These are phyloP conservation scores for Temnothorax nylanderi DNA, from an alignment of 1,140 invertebrate genomes.

Conservation along the genomic window DNA sequence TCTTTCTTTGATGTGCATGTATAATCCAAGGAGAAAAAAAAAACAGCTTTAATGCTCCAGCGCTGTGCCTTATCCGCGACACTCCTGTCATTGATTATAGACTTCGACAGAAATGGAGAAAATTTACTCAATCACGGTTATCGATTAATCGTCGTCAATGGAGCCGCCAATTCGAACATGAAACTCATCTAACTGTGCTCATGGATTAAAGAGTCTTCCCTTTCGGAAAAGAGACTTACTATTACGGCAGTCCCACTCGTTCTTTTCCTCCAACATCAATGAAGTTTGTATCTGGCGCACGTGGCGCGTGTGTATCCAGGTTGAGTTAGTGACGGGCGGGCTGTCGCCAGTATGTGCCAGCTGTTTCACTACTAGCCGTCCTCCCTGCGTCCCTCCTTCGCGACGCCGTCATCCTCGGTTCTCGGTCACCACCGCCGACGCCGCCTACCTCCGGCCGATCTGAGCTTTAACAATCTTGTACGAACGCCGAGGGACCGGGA, in stretches of 20 bases:
- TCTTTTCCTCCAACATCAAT: slow-evolving; percentile 83
- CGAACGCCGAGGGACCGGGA: slow-evolving; percentile 73
- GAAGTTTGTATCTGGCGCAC: slow-evolving; percentile 84
- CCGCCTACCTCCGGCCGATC: slow-evolving; percentile 35
- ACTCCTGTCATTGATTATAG: background rate
- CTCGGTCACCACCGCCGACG: slow-evolving; percentile 8
- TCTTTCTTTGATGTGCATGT: slow-evolving; percentile 1
- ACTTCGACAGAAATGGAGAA: background rate
- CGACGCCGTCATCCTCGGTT: slow-evolving; percentile 25
- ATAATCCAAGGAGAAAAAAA: background rate
- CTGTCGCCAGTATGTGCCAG: slow-evolving; percentile 84
- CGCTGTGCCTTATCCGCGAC: background rate
- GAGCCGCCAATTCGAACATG: background rate
- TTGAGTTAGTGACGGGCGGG: slow-evolving; percentile 84
- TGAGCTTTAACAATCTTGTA: slow-evolving; percentile 84
- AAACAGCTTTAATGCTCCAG: background rate
- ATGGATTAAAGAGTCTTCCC: background rate
- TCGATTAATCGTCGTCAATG: background rate
- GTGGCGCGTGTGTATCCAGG: slow-evolving; percentile 84
- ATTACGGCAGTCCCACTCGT: slow-evolving; percentile 67
- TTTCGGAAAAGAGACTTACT: background rate
- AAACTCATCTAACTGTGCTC: background rate
- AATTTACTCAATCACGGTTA: background rate
- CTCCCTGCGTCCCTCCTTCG: slow-evolving; percentile 36
- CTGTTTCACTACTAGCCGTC: slow-evolving; percentile 83